A percentile compares a stretch with the other conserved stretches of the same genome.
phyloP scores from a whole-genome alignment of 2,113 vertebrate genomes.

The Gambusia affinis region DNA sequence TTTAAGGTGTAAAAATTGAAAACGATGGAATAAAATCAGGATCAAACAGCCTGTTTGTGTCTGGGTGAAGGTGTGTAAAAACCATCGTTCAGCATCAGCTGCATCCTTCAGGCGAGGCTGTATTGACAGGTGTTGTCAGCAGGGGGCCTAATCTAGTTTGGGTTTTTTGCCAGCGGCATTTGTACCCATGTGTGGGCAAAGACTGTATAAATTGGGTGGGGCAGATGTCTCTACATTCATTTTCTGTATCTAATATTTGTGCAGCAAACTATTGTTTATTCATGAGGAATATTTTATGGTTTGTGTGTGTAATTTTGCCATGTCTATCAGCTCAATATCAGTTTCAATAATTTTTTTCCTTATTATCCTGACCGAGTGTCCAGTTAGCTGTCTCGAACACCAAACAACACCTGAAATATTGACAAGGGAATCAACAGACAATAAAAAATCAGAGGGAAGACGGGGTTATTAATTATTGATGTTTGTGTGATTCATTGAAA shows the following conservation, averaged over 20 bases:
- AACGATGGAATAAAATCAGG: background rate
- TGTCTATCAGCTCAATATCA: background rate
- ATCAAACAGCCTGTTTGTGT: background rate
- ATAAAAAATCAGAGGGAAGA: background rate
- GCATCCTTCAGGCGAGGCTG: conserved; percentile 49
- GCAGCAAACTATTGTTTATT: background rate
- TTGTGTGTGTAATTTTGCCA: background rate
- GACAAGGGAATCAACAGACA: background rate
- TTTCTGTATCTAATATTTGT: background rate
- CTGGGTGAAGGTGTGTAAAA: conserved; percentile 31
- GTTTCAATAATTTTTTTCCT: background rate
- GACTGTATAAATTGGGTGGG: background rate
- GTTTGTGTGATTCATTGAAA: conserved; percentile 51
- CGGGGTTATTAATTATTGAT: conserved; percentile 32
- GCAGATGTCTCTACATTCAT: background rate
- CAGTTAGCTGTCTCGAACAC: background rate
- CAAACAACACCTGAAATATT: background rate
- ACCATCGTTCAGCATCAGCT: conserved; percentile 31
- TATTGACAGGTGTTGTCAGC: conserved; percentile 66
- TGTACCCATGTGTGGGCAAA: conserved; percentile 29
- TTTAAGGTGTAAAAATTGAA: conserved; percentile 7
- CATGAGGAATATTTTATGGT: background rate
- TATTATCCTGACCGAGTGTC: background rate
- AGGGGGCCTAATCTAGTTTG: conserved; percentile 57
- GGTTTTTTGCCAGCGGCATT: conserved; percentile 41